Evolutionary conservation across 2,797 vertebrate genomes (phyloP).

Genomic region (Sebastes matsubarae): DNA sequence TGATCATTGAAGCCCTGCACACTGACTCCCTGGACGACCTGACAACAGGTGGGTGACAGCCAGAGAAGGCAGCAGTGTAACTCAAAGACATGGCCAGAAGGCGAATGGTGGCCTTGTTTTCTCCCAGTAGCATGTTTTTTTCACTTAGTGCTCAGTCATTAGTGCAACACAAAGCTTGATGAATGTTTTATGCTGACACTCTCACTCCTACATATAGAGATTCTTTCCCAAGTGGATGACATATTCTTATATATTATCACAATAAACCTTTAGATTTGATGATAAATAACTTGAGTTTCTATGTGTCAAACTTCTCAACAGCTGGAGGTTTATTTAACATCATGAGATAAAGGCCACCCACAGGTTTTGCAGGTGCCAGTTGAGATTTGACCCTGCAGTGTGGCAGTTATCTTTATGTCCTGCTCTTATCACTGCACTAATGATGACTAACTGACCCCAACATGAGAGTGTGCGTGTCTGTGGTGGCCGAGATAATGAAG

Average conservation of each 20-base stretch:
- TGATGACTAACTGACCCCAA: constrained; percentile 15
- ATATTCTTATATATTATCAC: background rate
- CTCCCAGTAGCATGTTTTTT: constrained; percentile 26
- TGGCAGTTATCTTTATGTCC: constrained; percentile 26
- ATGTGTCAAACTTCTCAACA: background rate
- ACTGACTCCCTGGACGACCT: constrained; percentile 94
- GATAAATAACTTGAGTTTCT: background rate
- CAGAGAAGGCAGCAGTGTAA: constrained; percentile 55
- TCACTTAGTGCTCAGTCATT: constrained; percentile 17
- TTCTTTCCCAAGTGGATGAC: background rate
- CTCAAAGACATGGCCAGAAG: constrained; percentile 52
- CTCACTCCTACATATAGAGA: background rate
- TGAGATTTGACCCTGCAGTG: background rate
- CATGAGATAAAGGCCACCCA: background rate
- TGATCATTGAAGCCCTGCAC: constrained; percentile 97
- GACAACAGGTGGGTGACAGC: constrained; percentile 89
- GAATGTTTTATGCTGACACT: background rate
- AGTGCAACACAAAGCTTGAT: background rate
- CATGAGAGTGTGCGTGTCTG: background rate
- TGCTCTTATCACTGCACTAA: constrained; percentile 47
- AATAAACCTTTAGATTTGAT: background rate
- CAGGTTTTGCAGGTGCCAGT: constrained; percentile 10
- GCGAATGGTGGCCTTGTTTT: constrained; percentile 36
- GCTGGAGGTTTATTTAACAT: background rate
- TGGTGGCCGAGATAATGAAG: constrained; percentile 2